These are phyloP conservation scores for Girardia tigrina DNA, from an alignment of 2,888 invertebrate genomes.

Conservation along the genomic window DNA sequence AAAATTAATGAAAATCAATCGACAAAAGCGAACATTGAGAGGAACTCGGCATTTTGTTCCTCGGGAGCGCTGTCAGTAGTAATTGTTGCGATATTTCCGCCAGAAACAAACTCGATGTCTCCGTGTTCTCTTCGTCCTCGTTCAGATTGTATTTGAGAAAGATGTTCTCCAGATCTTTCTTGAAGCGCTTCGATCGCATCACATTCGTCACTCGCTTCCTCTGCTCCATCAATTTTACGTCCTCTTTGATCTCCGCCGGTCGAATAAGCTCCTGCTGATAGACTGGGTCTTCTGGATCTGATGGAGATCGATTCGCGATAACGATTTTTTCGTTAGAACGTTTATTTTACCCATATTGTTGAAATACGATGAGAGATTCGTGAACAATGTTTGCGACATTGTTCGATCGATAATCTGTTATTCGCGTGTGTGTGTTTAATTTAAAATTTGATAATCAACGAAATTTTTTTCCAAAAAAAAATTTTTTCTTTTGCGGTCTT, in stretches of 20 bases:
- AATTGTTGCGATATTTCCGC: constrained; percentile 2
- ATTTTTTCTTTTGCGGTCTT: no score
- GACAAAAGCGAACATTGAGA: no score
- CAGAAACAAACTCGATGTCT: neutral
- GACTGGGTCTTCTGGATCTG: constrained; percentile 52
- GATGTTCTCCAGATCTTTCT: constrained; percentile 50
- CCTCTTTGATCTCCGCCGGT: constrained; percentile 54
- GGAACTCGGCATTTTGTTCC: neutral
- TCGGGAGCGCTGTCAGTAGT: neutral
- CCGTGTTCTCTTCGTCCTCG: neutral
- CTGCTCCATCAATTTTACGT: constrained; percentile 81
- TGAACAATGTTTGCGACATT: neutral
- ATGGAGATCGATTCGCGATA: neutral
- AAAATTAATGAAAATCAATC: no score
- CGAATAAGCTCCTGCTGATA: constrained; percentile 51
- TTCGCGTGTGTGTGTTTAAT: no score
- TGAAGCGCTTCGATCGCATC: neutral
- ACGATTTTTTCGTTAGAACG: neutral
- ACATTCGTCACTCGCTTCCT: constrained; percentile 74
- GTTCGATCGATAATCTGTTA: no score
- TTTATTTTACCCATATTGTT: neutral
- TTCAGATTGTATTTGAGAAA: neutral
- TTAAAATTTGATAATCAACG: no score
- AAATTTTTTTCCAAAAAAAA: no score
- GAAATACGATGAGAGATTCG: constrained; percentile 4